phyloP scores from a whole-genome alignment of 2,888 invertebrate species.

The Aethes cnicana region DNA sequence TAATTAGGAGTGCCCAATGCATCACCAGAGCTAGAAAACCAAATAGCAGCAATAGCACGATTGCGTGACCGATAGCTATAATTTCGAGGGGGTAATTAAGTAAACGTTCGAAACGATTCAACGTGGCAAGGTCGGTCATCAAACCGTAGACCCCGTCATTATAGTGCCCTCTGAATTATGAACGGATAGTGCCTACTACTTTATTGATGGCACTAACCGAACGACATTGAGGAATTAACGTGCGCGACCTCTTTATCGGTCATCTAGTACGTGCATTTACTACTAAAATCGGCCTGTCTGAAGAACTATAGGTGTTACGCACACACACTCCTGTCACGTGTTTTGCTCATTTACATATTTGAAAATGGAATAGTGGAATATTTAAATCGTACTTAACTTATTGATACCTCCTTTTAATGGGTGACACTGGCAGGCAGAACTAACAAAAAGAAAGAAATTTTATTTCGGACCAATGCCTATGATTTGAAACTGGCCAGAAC shows the following conservation, averaged over 20 bases:
- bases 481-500: background rate
- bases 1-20: slow-evolving; percentile 8
- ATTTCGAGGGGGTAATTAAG: slow-evolving; percentile 63
- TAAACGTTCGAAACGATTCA: slow-evolving; percentile 51
- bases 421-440: background rate
- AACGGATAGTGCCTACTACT: slow-evolving; percentile 8
- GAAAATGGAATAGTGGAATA: background rate
- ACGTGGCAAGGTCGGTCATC: slow-evolving; percentile 64
- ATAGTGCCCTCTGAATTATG: slow-evolving; percentile 45
- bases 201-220: slow-evolving; percentile 44
- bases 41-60: slow-evolving; percentile 26
- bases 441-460: background rate
- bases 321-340: slow-evolving; percentile 33
- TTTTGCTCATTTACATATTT: slow-evolving; percentile 1
- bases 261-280: slow-evolving; percentile 71
- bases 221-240: slow-evolving; percentile 62
- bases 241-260: slow-evolving; percentile 72
- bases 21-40: slow-evolving; percentile 1
- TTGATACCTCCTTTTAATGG: too few species aligned
- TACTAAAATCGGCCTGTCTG: slow-evolving; percentile 65
- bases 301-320: slow-evolving; percentile 35
- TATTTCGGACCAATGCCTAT: background rate
- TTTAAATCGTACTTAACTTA: too few species aligned
- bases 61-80: slow-evolving; percentile 66
- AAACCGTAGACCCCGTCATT: slow-evolving; percentile 49